phyloP scores from a whole-genome alignment of 2,888 invertebrate genomes.

The Zhengitettix transpicula region DNA sequence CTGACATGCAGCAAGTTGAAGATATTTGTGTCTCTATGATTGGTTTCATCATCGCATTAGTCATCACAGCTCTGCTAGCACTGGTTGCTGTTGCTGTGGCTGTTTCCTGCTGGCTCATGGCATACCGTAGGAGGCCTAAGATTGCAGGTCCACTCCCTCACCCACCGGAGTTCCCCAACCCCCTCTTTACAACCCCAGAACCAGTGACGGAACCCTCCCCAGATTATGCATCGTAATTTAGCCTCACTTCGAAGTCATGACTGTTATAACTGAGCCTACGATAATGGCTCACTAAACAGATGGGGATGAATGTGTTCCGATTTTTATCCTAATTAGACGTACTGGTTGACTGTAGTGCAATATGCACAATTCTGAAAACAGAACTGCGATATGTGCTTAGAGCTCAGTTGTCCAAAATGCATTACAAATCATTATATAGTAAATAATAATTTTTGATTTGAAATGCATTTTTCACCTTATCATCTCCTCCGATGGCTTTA shows the following conservation, averaged over 20 bases:
- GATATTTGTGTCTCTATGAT: conserved; percentile 90
- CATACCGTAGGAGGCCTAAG: conserved; percentile 74
- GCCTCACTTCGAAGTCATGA: not conserved
- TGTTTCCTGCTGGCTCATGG: conserved; percentile 90
- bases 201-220: conserved; percentile 68
- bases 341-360: not conserved
- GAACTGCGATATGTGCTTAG: too few relatives aligned
- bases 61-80: conserved; percentile 79
- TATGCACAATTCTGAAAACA: not conserved
- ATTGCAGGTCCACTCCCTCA: conserved; percentile 81
- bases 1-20: conserved; percentile 40
- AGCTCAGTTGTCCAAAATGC: too few relatives aligned
- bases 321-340: not conserved
- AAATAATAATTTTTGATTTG: not conserved
- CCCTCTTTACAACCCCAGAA: conserved; percentile 70
- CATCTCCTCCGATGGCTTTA: conserved; percentile 14
- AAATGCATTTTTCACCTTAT: conserved; percentile 6
- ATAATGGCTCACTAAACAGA: not conserved
- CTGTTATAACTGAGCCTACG: too few relatives aligned
- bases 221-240: conserved; percentile 41
- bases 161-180: conserved; percentile 90
- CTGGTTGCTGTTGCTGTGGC: conserved; percentile 87
- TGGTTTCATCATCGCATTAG: conserved; percentile 79
- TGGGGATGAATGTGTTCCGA: not conserved
- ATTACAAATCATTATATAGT: conserved; percentile 1